phyloP scores from a whole-genome alignment of 2,888 invertebrate species.

The Dorcus hopei region DNA sequence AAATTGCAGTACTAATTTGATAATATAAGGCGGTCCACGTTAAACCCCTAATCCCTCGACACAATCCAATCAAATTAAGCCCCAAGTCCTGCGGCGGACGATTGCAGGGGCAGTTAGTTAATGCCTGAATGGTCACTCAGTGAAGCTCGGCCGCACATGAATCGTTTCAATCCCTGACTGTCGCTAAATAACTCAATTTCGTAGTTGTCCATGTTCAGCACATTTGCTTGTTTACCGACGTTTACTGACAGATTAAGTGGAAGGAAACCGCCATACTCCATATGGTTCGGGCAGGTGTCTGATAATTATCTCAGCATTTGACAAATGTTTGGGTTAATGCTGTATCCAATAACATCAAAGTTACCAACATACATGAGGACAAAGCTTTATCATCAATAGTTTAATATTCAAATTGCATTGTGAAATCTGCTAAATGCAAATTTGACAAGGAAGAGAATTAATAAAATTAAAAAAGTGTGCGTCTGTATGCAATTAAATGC shows the following conservation, averaged over 20 bases:
- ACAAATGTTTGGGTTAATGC: constrained; percentile 14
- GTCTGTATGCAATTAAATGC: too few species aligned
- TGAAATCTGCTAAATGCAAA: too few species aligned
- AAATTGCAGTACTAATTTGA: constrained; percentile 22
- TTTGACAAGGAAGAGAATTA: too few species aligned
- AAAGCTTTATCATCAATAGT: too few species aligned
- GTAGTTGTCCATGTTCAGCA: constrained; percentile 3
- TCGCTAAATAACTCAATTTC: constrained; percentile 33
- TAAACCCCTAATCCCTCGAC: constrained; percentile 25
- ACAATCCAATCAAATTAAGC: constrained; percentile 21
- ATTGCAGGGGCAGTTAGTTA: neutral
- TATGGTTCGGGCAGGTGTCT: constrained; percentile 24
- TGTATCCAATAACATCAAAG: too few species aligned
- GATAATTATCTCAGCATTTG: constrained; percentile 13
- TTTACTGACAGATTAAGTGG: neutral
- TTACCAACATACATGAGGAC: too few species aligned
- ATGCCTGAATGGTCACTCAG: constrained; percentile 33
- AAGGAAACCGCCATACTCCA: constrained; percentile 11
- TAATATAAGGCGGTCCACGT: constrained; percentile 23
- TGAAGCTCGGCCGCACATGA: constrained; percentile 30
- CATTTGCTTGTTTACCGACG: neutral
- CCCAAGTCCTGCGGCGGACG: constrained; percentile 8
- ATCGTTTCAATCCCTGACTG: constrained; percentile 21
- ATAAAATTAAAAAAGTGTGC: too few species aligned
- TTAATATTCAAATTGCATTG: too few species aligned